phyloP scores from a whole-genome alignment of 2,888 invertebrate species.

The Synanthedon formicaeformis region DNA sequence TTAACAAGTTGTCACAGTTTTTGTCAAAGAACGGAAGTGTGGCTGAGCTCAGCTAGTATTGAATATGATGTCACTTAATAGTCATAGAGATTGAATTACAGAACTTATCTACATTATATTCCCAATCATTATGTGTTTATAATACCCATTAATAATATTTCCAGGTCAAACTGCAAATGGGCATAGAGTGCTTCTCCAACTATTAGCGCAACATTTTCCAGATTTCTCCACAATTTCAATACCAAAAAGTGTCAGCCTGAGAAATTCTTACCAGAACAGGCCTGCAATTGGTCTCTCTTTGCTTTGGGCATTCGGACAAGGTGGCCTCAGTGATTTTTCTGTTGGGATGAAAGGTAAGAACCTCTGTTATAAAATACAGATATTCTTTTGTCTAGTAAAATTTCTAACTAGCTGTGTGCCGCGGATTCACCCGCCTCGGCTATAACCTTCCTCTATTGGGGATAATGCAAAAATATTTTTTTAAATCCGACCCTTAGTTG shows the following conservation, averaged over 20 bases:
- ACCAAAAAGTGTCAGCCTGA: conserved; percentile 72
- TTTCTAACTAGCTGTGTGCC: no score
- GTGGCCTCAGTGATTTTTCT: conserved; percentile 73
- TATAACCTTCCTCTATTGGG: no score
- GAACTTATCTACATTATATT: no score
- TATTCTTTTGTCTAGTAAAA: not conserved
- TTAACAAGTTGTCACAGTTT: no score
- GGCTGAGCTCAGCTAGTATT: no score
- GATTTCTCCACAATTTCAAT: conserved; percentile 72
- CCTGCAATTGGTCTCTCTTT: conserved; percentile 79
- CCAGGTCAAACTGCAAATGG: conserved; percentile 72
- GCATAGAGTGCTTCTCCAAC: conserved; percentile 78
- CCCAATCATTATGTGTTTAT: no score
- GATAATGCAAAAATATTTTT: no score
- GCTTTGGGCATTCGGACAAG: conserved; percentile 83
- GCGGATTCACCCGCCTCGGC: no score
- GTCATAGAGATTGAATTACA: no score
- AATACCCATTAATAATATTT: conserved; percentile 1
- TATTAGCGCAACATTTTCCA: conserved; percentile 75
- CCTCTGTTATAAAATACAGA: not conserved
- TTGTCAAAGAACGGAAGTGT: no score
- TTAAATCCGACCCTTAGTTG: no score
- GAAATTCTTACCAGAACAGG: conserved; percentile 82
- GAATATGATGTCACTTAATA: no score
- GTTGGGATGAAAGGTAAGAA: conserved; percentile 75